Evolutionary conservation across 2,797 vertebrate genomes (phyloP).

Genomic region (Lates japonicus): DNA sequence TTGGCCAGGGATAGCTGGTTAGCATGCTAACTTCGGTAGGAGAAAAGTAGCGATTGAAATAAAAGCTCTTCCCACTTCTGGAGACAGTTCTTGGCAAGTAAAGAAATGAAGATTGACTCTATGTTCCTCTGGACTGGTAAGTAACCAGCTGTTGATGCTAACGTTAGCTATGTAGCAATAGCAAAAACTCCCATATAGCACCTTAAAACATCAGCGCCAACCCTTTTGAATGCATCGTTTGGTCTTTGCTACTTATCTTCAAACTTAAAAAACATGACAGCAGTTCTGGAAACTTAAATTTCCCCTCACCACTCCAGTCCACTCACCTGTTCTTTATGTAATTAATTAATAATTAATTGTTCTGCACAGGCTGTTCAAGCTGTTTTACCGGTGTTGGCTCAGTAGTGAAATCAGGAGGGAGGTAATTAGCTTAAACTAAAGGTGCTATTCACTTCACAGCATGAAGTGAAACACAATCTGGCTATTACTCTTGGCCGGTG

Average conservation of each 20-base stretch:
- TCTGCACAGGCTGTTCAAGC: neutral
- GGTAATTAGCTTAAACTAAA: constrained; percentile 63
- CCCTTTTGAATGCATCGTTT: neutral
- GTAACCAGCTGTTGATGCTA: too few relatives aligned
- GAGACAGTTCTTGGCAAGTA: too few relatives aligned
- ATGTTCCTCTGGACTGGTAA: too few relatives aligned
- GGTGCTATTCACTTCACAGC: constrained; percentile 29
- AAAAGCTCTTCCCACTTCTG: too few relatives aligned
- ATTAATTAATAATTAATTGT: constrained; percentile 6
- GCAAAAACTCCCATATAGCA: too few relatives aligned
- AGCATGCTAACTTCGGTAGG: too few relatives aligned
- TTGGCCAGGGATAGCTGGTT: too few relatives aligned
- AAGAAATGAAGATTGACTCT: too few relatives aligned
- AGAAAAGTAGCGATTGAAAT: too few relatives aligned
- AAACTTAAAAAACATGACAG: neutral
- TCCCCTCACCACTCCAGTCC: neutral
- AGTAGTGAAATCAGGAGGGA: constrained; percentile 43
- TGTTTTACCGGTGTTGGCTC: constrained; percentile 47
- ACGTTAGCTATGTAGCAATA: too few relatives aligned
- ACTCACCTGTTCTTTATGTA: neutral
- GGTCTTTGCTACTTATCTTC: neutral
- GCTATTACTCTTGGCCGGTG: constrained; percentile 18
- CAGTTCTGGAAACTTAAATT: neutral
- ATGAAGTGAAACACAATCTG: constrained; percentile 17
- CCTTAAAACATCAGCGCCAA: neutral